These are phyloP conservation scores for Mya arenaria DNA, from an alignment of 1,140 invertebrate genomes.

Conservation along the genomic window DNA sequence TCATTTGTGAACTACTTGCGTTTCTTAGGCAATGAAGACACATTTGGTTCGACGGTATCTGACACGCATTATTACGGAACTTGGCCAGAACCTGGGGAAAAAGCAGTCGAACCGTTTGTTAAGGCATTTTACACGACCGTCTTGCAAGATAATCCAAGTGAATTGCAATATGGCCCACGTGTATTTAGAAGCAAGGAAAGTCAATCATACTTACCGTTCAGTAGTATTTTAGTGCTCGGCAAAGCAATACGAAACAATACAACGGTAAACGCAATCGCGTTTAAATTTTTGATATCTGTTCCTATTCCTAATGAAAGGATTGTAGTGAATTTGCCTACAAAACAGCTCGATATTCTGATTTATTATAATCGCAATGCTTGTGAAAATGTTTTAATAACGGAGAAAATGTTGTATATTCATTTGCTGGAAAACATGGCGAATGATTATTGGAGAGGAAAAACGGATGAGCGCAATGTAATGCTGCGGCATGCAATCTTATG, in stretches of 20 bases:
- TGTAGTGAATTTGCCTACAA: not conserved
- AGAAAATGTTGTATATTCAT: not conserved
- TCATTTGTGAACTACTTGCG: not conserved
- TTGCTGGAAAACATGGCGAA: not conserved
- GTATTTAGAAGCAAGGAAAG: no score
- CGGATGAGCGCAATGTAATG: conserved; percentile 1
- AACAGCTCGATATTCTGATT: not conserved
- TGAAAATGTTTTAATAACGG: not conserved
- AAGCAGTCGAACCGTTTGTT: not conserved
- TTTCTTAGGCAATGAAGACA: not conserved
- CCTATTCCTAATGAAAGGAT: not conserved
- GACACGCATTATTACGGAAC: conserved; percentile 1
- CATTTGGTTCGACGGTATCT: no score
- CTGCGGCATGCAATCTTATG: not conserved
- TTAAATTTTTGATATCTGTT: not conserved
- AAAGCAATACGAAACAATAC: not conserved
- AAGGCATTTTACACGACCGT: not conserved
- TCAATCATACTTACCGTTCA: not conserved
- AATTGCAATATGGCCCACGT: no score
- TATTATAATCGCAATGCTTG: not conserved
- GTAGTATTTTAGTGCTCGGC: conserved; percentile 2
- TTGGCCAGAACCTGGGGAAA: conserved; percentile 2
- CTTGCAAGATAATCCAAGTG: not conserved
- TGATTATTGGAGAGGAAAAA: not conserved
- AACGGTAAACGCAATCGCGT: not conserved